Evolutionary conservation across 2,113 vertebrate genomes (phyloP).

Genomic region (Pogonocichla stellata): DNA sequence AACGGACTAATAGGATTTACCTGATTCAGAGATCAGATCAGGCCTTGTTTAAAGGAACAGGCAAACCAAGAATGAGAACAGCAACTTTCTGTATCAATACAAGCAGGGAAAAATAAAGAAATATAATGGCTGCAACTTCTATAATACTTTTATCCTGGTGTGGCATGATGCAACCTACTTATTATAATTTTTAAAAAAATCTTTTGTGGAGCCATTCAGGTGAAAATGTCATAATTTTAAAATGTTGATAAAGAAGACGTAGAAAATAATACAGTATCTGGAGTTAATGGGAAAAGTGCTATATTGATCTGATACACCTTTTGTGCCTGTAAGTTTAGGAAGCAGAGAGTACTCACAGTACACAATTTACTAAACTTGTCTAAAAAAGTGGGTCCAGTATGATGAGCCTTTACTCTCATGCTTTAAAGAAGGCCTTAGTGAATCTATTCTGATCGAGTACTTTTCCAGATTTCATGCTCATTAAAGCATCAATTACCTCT

Average conservation of each 20-base stretch:
- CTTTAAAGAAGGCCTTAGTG: not conserved
- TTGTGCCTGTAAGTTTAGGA: not conserved
- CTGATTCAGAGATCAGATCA: not conserved
- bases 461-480: slow-evolving; percentile 59
- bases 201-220: not conserved
- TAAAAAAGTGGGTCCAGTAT: not conserved
- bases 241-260: not conserved
- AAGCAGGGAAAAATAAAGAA: not conserved
- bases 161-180: not conserved
- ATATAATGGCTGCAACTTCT: not conserved
- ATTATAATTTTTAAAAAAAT: not conserved
- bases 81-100: not conserved
- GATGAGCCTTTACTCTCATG: not conserved
- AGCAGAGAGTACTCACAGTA: not conserved
- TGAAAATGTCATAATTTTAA: not conserved
- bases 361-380: not conserved
- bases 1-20: slow-evolving; percentile 20
- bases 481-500: slow-evolving; percentile 67
- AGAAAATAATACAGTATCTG: not conserved
- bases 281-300: not conserved
- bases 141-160: not conserved
- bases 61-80: not conserved
- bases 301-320: not conserved
- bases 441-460: not conserved
- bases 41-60: not conserved